Conservation (phyloP, 2,797 vertebrate genomes). For the Myotis pilosus region DNA sequence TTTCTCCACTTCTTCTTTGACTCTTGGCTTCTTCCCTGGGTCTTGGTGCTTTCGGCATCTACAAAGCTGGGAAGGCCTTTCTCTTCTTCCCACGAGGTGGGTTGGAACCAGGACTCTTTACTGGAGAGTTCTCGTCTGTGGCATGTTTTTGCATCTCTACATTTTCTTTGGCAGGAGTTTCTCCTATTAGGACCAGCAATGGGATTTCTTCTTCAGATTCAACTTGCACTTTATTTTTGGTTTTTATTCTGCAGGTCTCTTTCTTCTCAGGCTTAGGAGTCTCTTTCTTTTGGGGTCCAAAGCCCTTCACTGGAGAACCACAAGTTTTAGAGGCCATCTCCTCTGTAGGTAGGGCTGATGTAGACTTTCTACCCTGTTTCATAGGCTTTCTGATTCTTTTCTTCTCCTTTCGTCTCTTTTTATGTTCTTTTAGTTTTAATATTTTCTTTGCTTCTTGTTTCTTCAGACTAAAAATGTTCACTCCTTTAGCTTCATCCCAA, state of each 20-base stretch:
- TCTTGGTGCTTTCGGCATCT: background rate
- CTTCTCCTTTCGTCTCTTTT: slow-evolving; percentile 7
- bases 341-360: background rate
- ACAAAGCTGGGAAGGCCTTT: background rate
- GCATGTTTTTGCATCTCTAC: slow-evolving; percentile 68
- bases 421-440: slow-evolving; percentile 13
- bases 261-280: background rate
- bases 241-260: background rate
- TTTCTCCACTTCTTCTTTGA: slow-evolving; percentile 47
- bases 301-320: background rate
- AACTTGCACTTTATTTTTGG: background rate
- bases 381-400: slow-evolving; percentile 32
- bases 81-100: slow-evolving; percentile 75
- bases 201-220: slow-evolving; percentile 80
- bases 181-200: slow-evolving; percentile 80
- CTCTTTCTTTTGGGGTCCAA: background rate
- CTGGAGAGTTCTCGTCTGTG: slow-evolving; percentile 23
- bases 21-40: slow-evolving; percentile 54
- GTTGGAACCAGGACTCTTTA: slow-evolving; percentile 4
- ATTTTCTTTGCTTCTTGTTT: slow-evolving; percentile 34
- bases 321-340: fast-evolving
- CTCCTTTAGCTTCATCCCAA: slow-evolving; percentile 51
- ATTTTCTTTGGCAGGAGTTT: background rate
- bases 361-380: background rate
- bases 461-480: background rate